Percentiles rank a stretch among this genome's conserved stretches.
Evolutionary conservation across 1,140 invertebrate species (phyloP).

Genomic region (Lucilia sericata): DNA sequence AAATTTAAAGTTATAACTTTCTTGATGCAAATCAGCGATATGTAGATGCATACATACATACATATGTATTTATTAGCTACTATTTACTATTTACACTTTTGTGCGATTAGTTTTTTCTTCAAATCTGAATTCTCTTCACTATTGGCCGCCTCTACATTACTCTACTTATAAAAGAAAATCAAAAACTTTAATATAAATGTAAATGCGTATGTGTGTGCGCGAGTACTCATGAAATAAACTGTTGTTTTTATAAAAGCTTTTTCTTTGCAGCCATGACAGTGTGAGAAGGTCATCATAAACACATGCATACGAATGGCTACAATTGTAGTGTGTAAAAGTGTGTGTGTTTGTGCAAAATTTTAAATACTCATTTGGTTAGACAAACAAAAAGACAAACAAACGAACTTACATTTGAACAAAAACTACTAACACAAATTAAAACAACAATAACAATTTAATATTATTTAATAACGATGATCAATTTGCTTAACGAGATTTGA

Average conservation of each 20-base stretch:
- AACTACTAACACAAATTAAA: neutral
- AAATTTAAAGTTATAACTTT: no score
- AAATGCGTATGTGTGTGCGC: neutral
- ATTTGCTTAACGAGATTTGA: neutral
- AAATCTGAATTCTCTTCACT: no score
- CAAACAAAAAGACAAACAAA: constrained; percentile 45
- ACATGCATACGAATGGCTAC: constrained; percentile 16
- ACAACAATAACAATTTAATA: neutral
- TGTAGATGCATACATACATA: no score
- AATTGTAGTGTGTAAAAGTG: neutral
- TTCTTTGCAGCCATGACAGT: constrained; percentile 65
- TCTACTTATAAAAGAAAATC: no score
- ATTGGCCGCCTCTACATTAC: no score
- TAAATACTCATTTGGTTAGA: neutral
- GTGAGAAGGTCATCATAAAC: constrained; percentile 63
- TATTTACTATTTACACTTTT: no score
- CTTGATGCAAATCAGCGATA: no score
- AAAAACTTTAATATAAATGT: neutral
- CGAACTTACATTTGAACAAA: constrained; percentile 35
- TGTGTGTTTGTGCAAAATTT: neutral
- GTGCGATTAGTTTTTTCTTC: no score
- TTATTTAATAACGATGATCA: neutral
- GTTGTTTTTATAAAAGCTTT: constrained; percentile 53
- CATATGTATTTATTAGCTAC: no score
- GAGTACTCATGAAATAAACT: neutral